Base-by-base conservation (phyloP, 2,888 invertebrate species). In the Hemicrepidius hirtus region DNA sequence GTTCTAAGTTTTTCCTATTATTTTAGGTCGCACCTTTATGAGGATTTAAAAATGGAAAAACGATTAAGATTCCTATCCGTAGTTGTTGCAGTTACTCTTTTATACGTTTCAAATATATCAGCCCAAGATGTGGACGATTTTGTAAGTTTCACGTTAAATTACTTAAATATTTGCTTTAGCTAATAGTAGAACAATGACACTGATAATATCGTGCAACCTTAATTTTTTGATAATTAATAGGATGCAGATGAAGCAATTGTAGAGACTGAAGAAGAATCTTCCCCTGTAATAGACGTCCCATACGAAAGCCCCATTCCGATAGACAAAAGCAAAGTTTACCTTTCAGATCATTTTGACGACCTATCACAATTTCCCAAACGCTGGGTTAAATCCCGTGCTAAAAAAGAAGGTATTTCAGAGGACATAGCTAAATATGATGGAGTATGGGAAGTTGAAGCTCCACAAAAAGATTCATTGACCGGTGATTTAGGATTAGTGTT, bases 371-470 rank as follows among this genome's bases (percentile, higher is more conserved):
- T 96, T 79, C 91, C 91, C 59, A 92, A 92, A 80, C 91, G 89
- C 60, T 99, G 99, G 98, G 88, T 95, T 0, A 89, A 92, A 77
- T 98, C 98, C 0, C 91, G 95, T 83, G 96, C 98, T 0, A 97
- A 96, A 85, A 98, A 98, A 85, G 96, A 97, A 77, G 92, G 91
- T 63, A 88, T 89, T 20, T 96, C 97, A 78, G 97, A 97, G 74
- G 93, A 94, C 76, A 94, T 98, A 72, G 94, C 97, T 10, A 97
- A 98, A 88, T 99, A 98, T 87, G 97, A 98, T 87, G 99, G 98
- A 82, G 88, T 88, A 78, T 93, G 93, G 93, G 87, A 87, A 83
- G 87, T 97, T 4, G 97, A 96, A 85, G 86, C 92, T 41, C 94
- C 97, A 0, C 88, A 90, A 71, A 91, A 92, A 77, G 93, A 94